A percentile compares a stretch with the other conserved stretches of the same genome.
These are phyloP conservation scores for Tangara arthus DNA, from an alignment of 2,797 vertebrate species.

Conservation along the genomic window DNA sequence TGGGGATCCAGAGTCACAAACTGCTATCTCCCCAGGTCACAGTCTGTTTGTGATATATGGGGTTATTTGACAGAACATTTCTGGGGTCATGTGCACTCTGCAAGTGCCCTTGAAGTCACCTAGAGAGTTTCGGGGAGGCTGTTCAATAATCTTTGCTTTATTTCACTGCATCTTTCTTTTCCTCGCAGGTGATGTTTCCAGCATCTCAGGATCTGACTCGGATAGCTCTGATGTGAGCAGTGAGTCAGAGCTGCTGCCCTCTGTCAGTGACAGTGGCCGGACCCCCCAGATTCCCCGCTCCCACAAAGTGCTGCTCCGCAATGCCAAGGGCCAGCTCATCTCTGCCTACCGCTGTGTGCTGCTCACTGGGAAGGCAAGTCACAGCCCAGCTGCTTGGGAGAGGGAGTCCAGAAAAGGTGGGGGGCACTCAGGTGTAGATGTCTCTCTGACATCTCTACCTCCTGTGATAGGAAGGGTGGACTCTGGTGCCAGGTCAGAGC, in stretches of 20 bases:
- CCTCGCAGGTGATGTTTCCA: slow-evolving; percentile 88
- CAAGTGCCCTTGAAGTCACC: not conserved
- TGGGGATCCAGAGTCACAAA: not conserved
- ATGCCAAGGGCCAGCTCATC: slow-evolving; percentile 82
- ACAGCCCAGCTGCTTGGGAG: not conserved
- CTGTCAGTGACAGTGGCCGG: not conserved
- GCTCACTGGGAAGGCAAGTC: slow-evolving; percentile 78
- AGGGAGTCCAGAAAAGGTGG: not conserved
- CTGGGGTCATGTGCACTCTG: rapidly evolving
- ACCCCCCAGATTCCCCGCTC: slow-evolving; percentile 9
- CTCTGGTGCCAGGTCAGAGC: not conserved
- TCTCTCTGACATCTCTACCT: rapidly evolving
- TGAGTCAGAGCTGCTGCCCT: slow-evolving; percentile 48
- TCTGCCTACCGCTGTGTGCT: slow-evolving; percentile 84
- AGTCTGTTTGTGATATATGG: not conserved
- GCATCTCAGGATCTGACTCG: slow-evolving; percentile 93
- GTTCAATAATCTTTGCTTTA: not conserved
- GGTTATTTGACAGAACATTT: not conserved
- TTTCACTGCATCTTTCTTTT: not conserved
- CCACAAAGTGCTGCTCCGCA: slow-evolving; percentile 83
- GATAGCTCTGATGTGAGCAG: slow-evolving; percentile 71
- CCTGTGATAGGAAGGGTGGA: not conserved
- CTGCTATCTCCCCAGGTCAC: not conserved
- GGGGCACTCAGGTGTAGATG: not conserved
- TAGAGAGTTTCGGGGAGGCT: not conserved